Evolutionary conservation across 2,113 vertebrate species (phyloP), one percentile per base, ranked within the genome.

Genomic region (Scalopus aquaticus): DNA sequence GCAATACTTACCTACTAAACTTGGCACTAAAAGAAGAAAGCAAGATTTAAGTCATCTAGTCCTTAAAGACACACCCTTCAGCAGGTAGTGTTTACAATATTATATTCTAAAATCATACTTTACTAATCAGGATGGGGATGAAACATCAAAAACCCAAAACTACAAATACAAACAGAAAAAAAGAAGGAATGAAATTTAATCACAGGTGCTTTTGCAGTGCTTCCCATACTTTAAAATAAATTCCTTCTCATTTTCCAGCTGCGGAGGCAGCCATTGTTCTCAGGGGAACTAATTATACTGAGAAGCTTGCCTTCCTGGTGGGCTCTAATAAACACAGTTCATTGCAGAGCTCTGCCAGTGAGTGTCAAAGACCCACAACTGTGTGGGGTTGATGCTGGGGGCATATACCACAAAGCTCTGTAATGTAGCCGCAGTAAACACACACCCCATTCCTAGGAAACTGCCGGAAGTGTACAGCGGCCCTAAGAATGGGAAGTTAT

Each of bases 231-330:
- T 95, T n/a, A 80, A 88, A 95, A 84, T 97, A 93, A 54, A 96
- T 97, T 96, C 92, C 94, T 95, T 91, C 88, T 77, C 78, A 74
- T 82, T 97, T 94, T 95, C 96, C 93, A 90, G 93, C 95, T 96
- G 96, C 93, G 96, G 96, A 97, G 93, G 51, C 88, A 96, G 94
- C 93, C 94, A 90, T 91, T 94, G 91, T 96, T 94, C 97, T 98
- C 98, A 90, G 62, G 97, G 97, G 97, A 98, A 86, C 97, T 97
- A 96, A 98, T 98, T 98, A 98, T 91, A 77, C 94, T 95, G 94
- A 94, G 96, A 97, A 97, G 93, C 86, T 88, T 12, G 12, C 90
- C 64, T 97, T 98, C 97, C 96, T 96, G 93, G 96, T 98, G 96
- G 97, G 97, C 91, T 96, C 83, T 97, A 97, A 97, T 97, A 97